phyloP scores from a whole-genome alignment of 2,113 vertebrate species.

The Rhea pennata region DNA sequence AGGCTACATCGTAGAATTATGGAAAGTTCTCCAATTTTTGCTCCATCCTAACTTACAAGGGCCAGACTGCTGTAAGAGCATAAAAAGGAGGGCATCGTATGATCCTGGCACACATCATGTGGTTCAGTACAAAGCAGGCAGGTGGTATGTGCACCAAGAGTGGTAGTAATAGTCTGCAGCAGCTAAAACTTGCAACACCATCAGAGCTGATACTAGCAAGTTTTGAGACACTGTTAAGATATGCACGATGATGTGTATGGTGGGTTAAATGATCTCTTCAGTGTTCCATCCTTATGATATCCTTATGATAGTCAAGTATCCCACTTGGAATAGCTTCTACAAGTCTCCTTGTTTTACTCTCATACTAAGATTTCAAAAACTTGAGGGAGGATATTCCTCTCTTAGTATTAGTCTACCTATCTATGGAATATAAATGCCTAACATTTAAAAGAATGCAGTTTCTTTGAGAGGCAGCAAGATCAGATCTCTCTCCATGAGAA shows the following conservation, averaged over 20 bases:
- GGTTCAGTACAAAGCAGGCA: accelerated
- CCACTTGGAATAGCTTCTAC: accelerated
- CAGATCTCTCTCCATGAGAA: background rate
- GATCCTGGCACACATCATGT: accelerated
- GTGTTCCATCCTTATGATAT: background rate
- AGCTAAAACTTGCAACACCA: background rate
- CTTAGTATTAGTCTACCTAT: background rate
- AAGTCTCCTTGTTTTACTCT: no score
- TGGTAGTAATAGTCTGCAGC: background rate
- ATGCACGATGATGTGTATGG: no score
- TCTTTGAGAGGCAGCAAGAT: background rate
- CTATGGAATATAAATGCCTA: background rate
- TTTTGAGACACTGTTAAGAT: background rate
- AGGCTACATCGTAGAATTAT: accelerated
- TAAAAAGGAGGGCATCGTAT: accelerated
- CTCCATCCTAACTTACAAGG: accelerated
- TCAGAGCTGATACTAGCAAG: background rate
- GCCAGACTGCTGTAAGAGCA: no score
- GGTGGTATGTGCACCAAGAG: accelerated
- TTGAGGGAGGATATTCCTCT: background rate
- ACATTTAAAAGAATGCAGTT: background rate
- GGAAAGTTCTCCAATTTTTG: accelerated
- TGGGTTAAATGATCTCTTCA: background rate
- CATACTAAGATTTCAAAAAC: background rate
- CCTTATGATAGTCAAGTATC: accelerated